phyloP scores from a whole-genome alignment of 2,888 invertebrate species.

The Auanema sp. region DNA sequence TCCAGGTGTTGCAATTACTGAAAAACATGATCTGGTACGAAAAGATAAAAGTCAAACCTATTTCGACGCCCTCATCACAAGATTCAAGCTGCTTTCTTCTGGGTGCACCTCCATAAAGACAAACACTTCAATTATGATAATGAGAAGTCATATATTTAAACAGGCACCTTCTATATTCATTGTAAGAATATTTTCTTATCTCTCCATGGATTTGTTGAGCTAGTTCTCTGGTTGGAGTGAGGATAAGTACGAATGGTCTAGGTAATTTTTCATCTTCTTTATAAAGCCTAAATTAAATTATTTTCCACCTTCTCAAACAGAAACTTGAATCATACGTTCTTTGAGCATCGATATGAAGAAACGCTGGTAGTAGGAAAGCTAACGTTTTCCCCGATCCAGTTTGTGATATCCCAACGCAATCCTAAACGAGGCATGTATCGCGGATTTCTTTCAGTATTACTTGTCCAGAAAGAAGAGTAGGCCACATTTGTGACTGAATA shows the following conservation, averaged over 20 bases:
- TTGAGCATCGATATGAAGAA: slow-evolving; percentile 89
- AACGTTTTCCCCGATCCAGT: slow-evolving; percentile 83
- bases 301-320: slow-evolving; percentile 1
- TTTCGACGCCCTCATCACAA: slow-evolving; percentile 82
- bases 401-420: slow-evolving; percentile 92
- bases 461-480: slow-evolving; percentile 75
- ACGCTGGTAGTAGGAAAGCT: slow-evolving; percentile 74
- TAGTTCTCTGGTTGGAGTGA: slow-evolving; percentile 90
- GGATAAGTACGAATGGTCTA: slow-evolving; percentile 83
- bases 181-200: slow-evolving; percentile 84
- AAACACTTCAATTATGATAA: too few species aligned
- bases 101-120: slow-evolving; percentile 87
- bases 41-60: slow-evolving; percentile 67
- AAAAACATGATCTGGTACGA: slow-evolving; percentile 54
- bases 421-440: slow-evolving; percentile 68
- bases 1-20: slow-evolving; percentile 87
- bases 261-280: slow-evolving; percentile 27
- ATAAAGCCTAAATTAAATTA: slow-evolving; percentile 22
- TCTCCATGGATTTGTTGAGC: slow-evolving; percentile 90
- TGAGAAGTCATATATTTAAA: slow-evolving; percentile 52
- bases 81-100: slow-evolving; percentile 78
- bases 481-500: slow-evolving; percentile 87
- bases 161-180: slow-evolving; percentile 71
- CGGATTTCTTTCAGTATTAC: neutral
- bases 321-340: neutral